Base-by-base conservation (phyloP, 2,113 vertebrate species). In the Leiothrix lutea region DNA sequence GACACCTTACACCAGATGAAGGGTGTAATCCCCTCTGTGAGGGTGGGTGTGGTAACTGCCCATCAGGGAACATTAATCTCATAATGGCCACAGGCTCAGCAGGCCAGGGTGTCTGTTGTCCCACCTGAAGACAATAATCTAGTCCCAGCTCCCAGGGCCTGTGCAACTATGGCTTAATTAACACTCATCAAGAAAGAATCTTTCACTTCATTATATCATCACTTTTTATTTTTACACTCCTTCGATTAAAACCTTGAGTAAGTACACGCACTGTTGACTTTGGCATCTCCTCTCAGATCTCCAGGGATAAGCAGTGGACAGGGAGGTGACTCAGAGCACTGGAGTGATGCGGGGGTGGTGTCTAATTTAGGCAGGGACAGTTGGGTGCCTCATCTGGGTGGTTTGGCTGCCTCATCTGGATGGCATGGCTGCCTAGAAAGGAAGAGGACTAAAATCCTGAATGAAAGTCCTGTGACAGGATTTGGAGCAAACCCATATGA, bases 221-320 rank as follows among this genome's bases (percentile, higher is more conserved):
- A 61, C 57, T 77, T 91, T 38, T 96, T 94, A 92, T 96, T 91
- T 91, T 95, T 85, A 94, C 77, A 72, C 70, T 94, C 73, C 86
- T 90, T 87, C 1, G 38, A 95, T 93, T 91, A 87, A 92, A 88
- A 80, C 44, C 4, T 3, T 84, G 88, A 95, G 85, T 88, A 93
- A 88, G 90, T 92, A 91, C 85, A 87, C 0, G 2, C 60, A 31
- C 53, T 80, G 86, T 95, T 96, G 94, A 86, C 79, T 92, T 92
- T 80, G 96, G 88, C 90, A 88, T 83, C 90, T 92, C 71, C 75
- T 80, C 45, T 33, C 61, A 65, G 75, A 93, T 88, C 62, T 92
- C 47, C 35, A 73, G 45, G 1, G 54, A 83, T 80, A 93, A 94
- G 80, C 54, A 57, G 40, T 33, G 82, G 72, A 50, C 62, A 31